Evolutionary conservation across 23 tunicate species (phyloP), one percentile per base, ranked within the genome.

Genomic region (Pegea sp.): DNA sequence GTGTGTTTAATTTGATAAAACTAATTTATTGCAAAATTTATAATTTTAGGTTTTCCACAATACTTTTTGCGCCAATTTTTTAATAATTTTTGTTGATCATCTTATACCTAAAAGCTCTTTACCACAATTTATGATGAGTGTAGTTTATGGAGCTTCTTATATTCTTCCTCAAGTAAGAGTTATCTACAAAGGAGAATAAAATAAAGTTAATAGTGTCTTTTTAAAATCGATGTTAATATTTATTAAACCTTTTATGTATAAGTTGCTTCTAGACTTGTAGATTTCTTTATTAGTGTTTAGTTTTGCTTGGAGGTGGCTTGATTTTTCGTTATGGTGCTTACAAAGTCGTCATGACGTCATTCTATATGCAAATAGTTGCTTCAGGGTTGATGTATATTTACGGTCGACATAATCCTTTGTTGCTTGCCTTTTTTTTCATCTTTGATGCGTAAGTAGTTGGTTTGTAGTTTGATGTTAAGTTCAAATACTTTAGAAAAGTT

Each of bases 41-140:
- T n/a, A n/a, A n/a, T n/a, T n/a, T 20, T 51, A 77, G 92, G 73
- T 79, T 3, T 65, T 79, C 34, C 92, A 79, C 52, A 60, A 57
- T 16, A 79, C 93, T 0, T 79, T 79, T 32, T 65, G 78, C 21
- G 34, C 78, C 22, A 79, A 79, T 31, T 79, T 79, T 54, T 62
- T 79, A 11, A 62, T 79, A 6, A 79, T 79, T 5, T 79, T 79
- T 65, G 78, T 65, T 28, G 52, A 60, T 48, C 93, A 79, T 56
- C 52, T 79, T 26, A 67, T 79, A 25, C 93, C 93, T 5, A 33
- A 59, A 33, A 54, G 49, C 24, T 68, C 62, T 27, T 30, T 79
- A 11, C 93, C 93, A 3, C 33, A 61, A 3, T 26, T 68, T 24
- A 78, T 78, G 1, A 59, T 54, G 26, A 79, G 77, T 49, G 66